Evolutionary conservation across 2,113 vertebrate genomes (phyloP).

Genomic region (Meleagris gallopavo): DNA sequence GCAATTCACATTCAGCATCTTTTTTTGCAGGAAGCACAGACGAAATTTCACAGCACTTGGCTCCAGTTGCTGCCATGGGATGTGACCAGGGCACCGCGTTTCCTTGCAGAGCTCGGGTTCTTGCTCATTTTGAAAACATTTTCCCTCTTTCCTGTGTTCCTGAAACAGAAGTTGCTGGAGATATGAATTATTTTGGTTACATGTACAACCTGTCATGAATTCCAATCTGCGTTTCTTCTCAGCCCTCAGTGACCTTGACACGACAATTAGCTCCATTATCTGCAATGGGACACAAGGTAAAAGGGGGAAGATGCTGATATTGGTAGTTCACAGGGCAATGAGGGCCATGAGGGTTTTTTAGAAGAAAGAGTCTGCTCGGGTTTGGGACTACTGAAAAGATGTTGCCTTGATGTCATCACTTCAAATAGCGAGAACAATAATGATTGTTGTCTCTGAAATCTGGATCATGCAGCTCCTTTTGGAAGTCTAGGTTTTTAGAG

Average conservation of each 20-base stretch:
- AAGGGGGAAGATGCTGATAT: not conserved
- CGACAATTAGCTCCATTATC: not conserved
- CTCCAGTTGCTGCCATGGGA: conserved; percentile 4
- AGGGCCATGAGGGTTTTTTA: not conserved
- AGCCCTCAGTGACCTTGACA: not conserved
- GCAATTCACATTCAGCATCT: not conserved
- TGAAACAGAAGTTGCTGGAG: not conserved
- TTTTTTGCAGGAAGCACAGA: not conserved
- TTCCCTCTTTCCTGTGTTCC: not conserved
- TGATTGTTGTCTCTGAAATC: not conserved
- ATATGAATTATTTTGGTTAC: not conserved
- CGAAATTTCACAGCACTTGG: not conserved
- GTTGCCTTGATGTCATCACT: not conserved
- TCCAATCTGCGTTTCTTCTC: not conserved
- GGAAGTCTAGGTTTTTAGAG: not conserved
- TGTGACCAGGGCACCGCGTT: not conserved
- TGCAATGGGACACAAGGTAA: not conserved
- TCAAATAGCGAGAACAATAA: not conserved
- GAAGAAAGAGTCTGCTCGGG: not conserved
- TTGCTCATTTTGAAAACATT: not conserved
- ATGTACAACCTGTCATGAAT: fast-evolving
- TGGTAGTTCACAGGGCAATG: not conserved
- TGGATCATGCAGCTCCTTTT: not conserved
- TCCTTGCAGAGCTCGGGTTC: not conserved
- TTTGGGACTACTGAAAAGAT: not conserved